phyloP scores from a whole-genome alignment of 1,140 invertebrate genomes.

The Nasonia longicornis region DNA sequence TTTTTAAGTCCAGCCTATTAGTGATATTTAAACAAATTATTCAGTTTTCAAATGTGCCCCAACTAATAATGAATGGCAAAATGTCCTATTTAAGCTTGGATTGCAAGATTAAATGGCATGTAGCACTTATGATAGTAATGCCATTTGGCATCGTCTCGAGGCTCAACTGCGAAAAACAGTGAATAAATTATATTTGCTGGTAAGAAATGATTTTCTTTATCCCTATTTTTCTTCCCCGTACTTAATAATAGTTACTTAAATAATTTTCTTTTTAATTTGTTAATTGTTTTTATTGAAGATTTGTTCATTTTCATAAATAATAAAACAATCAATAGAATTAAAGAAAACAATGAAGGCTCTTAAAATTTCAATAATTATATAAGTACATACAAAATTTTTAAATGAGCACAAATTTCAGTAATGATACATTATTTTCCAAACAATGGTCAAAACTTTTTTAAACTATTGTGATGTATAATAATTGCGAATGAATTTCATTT shows the following conservation, averaged over 20 bases:
- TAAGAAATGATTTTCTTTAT: constrained; percentile 9
- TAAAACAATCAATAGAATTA: neutral
- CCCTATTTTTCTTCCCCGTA: neutral
- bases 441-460: neutral
- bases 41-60: neutral
- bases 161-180: constrained; percentile 39
- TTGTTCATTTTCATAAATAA: neutral
- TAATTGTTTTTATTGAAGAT: neutral
- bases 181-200: constrained; percentile 45
- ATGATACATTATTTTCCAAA: neutral
- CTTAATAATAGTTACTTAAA: neutral
- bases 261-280: neutral
- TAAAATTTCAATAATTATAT: neutral
- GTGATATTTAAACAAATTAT: constrained; percentile 1
- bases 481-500: constrained; percentile 32
- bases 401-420: neutral
- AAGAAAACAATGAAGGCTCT: neutral
- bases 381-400: neutral
- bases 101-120: constrained; percentile 31
- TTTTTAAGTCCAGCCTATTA: constrained; percentile 9
- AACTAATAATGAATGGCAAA: neutral
- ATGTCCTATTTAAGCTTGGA: constrained; percentile 33
- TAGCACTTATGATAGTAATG: constrained; percentile 32
- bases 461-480: constrained; percentile 6
- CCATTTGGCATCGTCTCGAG: constrained; percentile 33